Base-by-base conservation (phyloP, 2,797 vertebrate genomes). In the Merluccius polli region DNA sequence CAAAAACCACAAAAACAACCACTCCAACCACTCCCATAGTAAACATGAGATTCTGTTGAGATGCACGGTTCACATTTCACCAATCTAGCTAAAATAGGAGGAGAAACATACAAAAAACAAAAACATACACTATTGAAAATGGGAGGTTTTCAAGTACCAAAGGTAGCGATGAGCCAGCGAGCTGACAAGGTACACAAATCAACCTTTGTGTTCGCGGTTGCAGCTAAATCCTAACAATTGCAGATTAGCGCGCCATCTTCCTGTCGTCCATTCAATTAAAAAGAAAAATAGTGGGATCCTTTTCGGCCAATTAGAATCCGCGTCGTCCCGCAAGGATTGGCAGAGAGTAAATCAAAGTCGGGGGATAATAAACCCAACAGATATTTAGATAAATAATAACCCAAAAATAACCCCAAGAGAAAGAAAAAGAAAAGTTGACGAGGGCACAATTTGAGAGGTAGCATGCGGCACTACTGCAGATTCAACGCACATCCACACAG, bases 391-490 rank as follows among this genome's bases (percentile, higher is more conserved):
- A n/a, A n/a, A n/a, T n/a, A n/a, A n/a, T n/a, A n/a, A n/a, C n/a
- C 31, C 44, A 41, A 72, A 24, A 73, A 73, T 63, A 63, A 68
- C 32, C 13, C 41, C 74, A 84, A 74, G 41, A 75, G 52, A 32
- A 30, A 30, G 3, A n/a, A 59, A 35, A n/a, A 13, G 38, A 52
- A 75, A 31, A 71, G 73, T 71, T 44, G 71, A 78, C 74, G 78
- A 86, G 77, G 79, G 75, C 73, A 70, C 27, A 33, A 74, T 78
- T 78, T 85, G 72, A 90, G 91, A 89, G 88, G 88, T 88, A 89
- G 86, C 82, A 78, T 76, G 85, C 84, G 87, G 83, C 87, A 84
- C 86, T 88, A 82, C 86, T 86, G 84, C 83, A 86, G 84, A 88
- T 79, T 80, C 77, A 86, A 82, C 83, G n/a, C n/a, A 82, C 72